Evolutionary conservation across 2,113 vertebrate genomes (phyloP).

Genomic region (Phylloscopus whistleri): DNA sequence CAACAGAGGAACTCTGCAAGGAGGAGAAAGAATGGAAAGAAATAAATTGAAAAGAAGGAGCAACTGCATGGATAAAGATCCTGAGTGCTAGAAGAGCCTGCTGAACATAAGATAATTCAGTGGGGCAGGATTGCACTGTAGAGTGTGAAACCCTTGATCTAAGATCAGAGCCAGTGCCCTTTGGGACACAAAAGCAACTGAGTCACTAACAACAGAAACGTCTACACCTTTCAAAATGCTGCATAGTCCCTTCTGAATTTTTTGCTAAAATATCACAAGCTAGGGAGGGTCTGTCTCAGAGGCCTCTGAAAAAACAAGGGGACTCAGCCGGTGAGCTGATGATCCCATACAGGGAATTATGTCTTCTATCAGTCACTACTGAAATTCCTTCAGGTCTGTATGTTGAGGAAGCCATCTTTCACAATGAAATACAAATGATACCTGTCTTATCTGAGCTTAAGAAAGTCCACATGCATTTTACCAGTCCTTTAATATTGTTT

Average conservation of each 20-base stretch:
- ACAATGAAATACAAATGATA: not conserved
- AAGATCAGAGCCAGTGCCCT: not conserved
- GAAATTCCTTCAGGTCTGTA: not conserved
- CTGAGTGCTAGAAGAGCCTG: not conserved
- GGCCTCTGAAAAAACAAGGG: not conserved
- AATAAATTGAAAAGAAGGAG: not conserved
- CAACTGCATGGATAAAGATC: not conserved
- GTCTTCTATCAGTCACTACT: not conserved
- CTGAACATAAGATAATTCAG: not conserved
- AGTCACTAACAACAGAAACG: not conserved
- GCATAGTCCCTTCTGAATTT: not conserved
- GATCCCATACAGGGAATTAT: not conserved
- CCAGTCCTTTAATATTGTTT: not conserved
- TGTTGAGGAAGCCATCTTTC: not conserved
- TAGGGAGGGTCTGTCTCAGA: not conserved
- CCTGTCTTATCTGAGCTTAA: not conserved
- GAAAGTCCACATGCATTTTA: not conserved
- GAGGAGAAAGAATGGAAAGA: not conserved
- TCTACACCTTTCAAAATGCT: not conserved
- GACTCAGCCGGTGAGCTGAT: not conserved
- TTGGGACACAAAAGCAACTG: not conserved
- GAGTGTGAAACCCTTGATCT: not conserved
- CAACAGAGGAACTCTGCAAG: not conserved
- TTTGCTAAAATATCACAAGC: not conserved
- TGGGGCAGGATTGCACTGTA: rapidly evolving